Conservation (phyloP, 2,113 vertebrate genomes). For the Vulpes vulpes region DNA sequence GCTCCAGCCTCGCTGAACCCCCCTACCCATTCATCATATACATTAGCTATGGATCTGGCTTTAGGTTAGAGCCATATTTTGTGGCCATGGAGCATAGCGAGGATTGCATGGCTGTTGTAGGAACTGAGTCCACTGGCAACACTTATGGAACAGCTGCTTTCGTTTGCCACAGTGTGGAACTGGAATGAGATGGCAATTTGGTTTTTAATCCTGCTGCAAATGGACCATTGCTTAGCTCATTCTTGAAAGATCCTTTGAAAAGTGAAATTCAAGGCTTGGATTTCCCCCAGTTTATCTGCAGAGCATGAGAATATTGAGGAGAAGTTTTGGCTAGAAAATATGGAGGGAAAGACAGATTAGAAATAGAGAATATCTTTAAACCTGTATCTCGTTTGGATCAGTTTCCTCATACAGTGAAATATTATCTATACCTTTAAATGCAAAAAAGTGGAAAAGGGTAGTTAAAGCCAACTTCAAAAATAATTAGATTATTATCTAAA, state of each 20-base stretch:
- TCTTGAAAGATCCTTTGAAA: constrained; percentile 44
- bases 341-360: not conserved
- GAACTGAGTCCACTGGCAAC: not conserved
- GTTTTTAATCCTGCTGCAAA: constrained; percentile 57
- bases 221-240: not conserved
- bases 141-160: constrained; percentile 42
- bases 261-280: not conserved
- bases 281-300: not conserved
- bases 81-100: not conserved
- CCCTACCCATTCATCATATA: too few relatives aligned
- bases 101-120: not conserved
- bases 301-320: constrained; percentile 1
- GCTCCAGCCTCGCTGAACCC: not conserved
- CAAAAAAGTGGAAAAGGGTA: not conserved
- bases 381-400: not conserved
- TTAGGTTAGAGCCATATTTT: not conserved
- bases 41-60: not conserved
- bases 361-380: not conserved
- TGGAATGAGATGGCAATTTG: constrained; percentile 41
- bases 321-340: constrained; percentile 8
- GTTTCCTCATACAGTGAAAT: not conserved
- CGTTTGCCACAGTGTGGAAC: constrained; percentile 30
- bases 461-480: not conserved
- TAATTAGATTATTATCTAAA: constrained; percentile 28
- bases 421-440: not conserved